Percentiles rank a stretch among this genome's conserved stretches.
Conservation (phyloP, 2,888 invertebrate species). For the Eilema depressum region DNA sequence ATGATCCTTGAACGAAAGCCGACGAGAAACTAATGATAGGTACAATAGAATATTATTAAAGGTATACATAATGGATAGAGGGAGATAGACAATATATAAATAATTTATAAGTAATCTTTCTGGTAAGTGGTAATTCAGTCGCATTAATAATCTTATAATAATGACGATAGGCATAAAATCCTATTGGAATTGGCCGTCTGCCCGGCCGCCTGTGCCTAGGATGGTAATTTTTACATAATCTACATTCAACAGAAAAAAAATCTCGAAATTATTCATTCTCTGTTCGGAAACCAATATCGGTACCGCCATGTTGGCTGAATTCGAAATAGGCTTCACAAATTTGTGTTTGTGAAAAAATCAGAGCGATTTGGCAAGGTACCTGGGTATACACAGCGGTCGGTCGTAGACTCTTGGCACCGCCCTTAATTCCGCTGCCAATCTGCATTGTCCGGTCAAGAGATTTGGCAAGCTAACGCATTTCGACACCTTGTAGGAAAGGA, state of each 20-base stretch:
- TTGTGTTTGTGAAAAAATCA: constrained; percentile 45
- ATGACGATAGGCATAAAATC: constrained; percentile 43
- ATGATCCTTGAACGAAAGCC: neutral
- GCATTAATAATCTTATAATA: constrained; percentile 48
- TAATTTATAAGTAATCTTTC: constrained; percentile 42
- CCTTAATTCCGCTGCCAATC: constrained; percentile 63
- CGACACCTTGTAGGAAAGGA: constrained; percentile 68
- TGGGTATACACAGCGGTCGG: constrained; percentile 60
- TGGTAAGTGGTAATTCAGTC: constrained; percentile 23
- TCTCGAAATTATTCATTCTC: constrained; percentile 53
- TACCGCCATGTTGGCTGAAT: constrained; percentile 51
- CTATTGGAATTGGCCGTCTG: constrained; percentile 47
- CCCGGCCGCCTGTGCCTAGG: constrained; percentile 40
- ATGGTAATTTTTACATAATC: constrained; percentile 46
- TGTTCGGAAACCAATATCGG: constrained; percentile 56
- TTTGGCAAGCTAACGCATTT: constrained; percentile 72
- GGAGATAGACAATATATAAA: constrained; percentile 40
- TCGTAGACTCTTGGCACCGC: constrained; percentile 61
- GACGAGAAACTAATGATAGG: constrained; percentile 2
- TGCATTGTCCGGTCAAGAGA: constrained; percentile 60
- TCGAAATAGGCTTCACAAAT: constrained; percentile 51
- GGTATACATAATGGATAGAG: neutral
- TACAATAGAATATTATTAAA: constrained; percentile 28
- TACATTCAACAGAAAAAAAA: constrained; percentile 50
- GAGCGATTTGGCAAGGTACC: constrained; percentile 67